A percentile compares a stretch with the other conserved stretches of the same genome.
These are phyloP conservation scores for Actenoides lindsayi DNA, from an alignment of 2,113 vertebrate species.

Conservation along the genomic window DNA sequence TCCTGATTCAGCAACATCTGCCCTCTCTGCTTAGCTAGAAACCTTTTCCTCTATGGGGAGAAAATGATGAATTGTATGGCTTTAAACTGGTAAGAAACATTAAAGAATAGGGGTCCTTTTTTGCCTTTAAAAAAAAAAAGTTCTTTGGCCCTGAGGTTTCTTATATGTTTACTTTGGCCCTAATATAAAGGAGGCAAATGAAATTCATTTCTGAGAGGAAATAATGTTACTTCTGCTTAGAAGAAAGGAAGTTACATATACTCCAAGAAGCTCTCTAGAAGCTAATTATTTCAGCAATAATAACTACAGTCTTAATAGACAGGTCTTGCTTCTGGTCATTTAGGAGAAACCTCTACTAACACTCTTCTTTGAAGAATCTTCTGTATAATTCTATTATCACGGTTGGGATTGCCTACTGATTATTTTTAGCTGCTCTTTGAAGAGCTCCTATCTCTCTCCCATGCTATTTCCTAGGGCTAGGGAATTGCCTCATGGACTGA, in stretches of 20 bases:
- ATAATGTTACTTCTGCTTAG: constrained; percentile 35
- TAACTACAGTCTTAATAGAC: background rate
- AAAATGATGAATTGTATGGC: background rate
- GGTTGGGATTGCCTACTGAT: constrained; percentile 14
- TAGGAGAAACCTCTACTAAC: background rate
- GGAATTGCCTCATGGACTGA: background rate
- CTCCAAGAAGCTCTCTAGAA: background rate
- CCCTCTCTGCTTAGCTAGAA: background rate
- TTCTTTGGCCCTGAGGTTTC: background rate
- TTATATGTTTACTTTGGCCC: constrained; percentile 13
- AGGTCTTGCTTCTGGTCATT: constrained; percentile 15
- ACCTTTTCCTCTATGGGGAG: background rate
- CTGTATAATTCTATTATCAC: constrained; percentile 5
- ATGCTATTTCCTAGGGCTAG: background rate
- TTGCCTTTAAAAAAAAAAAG: background rate
- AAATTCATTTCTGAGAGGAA: constrained; percentile 49
- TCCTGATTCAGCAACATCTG: background rate
- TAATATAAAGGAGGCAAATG: constrained; percentile 15
- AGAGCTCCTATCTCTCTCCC: background rate
- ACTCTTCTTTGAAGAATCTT: constrained; percentile 34
- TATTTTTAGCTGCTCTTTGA: constrained; percentile 28
- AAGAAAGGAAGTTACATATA: constrained; percentile 21
- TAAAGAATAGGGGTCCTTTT: background rate
- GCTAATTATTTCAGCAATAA: constrained; percentile 65
- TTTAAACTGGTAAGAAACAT: background rate